Evolutionary conservation across 2,797 vertebrate genomes (phyloP), one percentile per base, ranked within the genome.

Genomic region (Otus scops): DNA sequence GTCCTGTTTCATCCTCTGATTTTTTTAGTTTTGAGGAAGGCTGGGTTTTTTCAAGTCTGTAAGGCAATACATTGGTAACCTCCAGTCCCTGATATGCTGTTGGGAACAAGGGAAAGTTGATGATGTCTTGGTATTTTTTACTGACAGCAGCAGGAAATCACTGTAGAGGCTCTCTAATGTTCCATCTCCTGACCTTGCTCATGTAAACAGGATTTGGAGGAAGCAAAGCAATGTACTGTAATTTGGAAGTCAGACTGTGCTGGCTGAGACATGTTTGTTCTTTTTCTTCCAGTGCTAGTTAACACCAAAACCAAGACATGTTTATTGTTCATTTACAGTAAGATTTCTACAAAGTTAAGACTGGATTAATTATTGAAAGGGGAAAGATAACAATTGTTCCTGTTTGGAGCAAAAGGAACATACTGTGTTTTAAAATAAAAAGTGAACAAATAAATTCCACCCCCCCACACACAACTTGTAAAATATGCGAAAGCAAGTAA

Each of bases 171-270:
- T 96, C 75, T 92, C 41, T 57, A 89, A 56, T 80, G 73, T 96
- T 95, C 92, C 88, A 83, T 96, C 67, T 88, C 59, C 21, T 97
- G 95, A 96, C 96, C 91, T 97, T 93, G 74, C 64, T 96, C 95
- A 48, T 97, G 93, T 97, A 97, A 97, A 97, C 93, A 95, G 91
- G 93, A 96, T 96, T 93, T 96, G 79, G 86, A 96, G 88, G 92
- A 96, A 96, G 89, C 81, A 95, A 95, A 94, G 92, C 90, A 91
- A 38, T 38, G 71, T 91, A 67, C 88, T 92, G 80, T 94, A 91
- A 93, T 94, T 88, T 96, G 86, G 67, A 95, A 94, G 84, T 92
- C 77, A 63, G 65, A 95, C 88, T 61, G 88, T 0, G 0, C 69
- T 67, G 68, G 24, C 53, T 92, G 53, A 39, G 93, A 91, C 47